phyloP scores from a whole-genome alignment of 2,888 invertebrate genomes.

The Caradrina kadenii region DNA sequence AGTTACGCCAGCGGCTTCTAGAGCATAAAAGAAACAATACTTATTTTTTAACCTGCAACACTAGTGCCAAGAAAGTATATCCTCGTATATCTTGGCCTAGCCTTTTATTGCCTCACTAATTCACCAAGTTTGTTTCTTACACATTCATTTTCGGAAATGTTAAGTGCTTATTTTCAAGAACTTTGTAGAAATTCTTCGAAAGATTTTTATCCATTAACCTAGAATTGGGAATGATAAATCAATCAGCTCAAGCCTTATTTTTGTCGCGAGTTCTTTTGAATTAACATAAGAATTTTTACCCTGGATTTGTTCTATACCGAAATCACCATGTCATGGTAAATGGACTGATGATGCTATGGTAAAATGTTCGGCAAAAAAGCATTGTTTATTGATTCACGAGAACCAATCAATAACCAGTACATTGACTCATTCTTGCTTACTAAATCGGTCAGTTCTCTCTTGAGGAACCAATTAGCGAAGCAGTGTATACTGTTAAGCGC shows the following conservation, averaged over 20 bases:
- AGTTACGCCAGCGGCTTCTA: slow-evolving; percentile 44
- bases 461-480: slow-evolving; percentile 51
- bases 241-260: slow-evolving; percentile 24
- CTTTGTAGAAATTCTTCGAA: slow-evolving; percentile 40
- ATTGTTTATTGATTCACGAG: slow-evolving; percentile 31
- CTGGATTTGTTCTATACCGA: background rate
- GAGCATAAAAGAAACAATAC: slow-evolving; percentile 50
- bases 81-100: slow-evolving; percentile 52
- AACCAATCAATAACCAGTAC: slow-evolving; percentile 26
- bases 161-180: slow-evolving; percentile 64
- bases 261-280: background rate
- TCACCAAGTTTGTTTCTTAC: slow-evolving; percentile 68
- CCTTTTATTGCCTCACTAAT: slow-evolving; percentile 70
- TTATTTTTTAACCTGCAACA: slow-evolving; percentile 56
- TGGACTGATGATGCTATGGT: background rate
- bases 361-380: background rate
- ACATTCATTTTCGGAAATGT: slow-evolving; percentile 70
- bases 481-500: slow-evolving; percentile 44
- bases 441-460: slow-evolving; percentile 41
- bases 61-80: slow-evolving; percentile 67
- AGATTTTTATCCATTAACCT: slow-evolving; percentile 48
- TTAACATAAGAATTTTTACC: background rate
- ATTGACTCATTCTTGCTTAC: slow-evolving; percentile 27
- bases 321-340: background rate
- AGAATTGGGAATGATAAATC: slow-evolving; percentile 45